Conservation (phyloP, 1,140 invertebrate species). For the Acromyrmex echinatior region DNA sequence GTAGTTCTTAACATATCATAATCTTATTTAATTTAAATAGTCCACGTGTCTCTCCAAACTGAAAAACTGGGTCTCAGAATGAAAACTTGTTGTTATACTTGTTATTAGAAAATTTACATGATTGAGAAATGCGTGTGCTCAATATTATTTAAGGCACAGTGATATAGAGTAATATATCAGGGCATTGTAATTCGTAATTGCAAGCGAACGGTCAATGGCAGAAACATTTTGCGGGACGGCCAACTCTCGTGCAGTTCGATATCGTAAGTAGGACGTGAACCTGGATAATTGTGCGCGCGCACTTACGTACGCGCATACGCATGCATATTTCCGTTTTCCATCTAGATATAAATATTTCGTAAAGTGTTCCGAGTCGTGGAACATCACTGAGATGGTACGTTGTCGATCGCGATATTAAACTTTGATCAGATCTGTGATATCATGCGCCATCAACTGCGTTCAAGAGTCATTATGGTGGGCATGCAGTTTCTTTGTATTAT, state of each 20-base stretch:
- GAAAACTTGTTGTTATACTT: background rate
- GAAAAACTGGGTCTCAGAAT: background rate
- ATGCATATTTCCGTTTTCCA: conserved; percentile 4
- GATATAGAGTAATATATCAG: background rate
- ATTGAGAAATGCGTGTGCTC: background rate
- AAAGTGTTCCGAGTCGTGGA: background rate
- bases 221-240: conserved; percentile 67
- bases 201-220: conserved; percentile 71
- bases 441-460: background rate
- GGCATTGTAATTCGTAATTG: conserved; percentile 20
- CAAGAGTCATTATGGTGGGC: background rate
- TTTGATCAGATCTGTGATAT: background rate
- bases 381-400: background rate
- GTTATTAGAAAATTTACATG: background rate
- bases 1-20: no score
- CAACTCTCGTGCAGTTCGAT: conserved; percentile 79
- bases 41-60: no score
- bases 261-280: conserved; percentile 84
- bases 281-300: conserved; percentile 68
- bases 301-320: conserved; percentile 24
- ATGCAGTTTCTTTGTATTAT: conserved; percentile 32
- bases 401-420: background rate
- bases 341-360: conserved; percentile 26
- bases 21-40: background rate
- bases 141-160: background rate